A percentile compares a stretch with the other conserved stretches of the same genome.
phyloP scores from a whole-genome alignment of 2,888 invertebrate species.

The Lagria hirta region DNA sequence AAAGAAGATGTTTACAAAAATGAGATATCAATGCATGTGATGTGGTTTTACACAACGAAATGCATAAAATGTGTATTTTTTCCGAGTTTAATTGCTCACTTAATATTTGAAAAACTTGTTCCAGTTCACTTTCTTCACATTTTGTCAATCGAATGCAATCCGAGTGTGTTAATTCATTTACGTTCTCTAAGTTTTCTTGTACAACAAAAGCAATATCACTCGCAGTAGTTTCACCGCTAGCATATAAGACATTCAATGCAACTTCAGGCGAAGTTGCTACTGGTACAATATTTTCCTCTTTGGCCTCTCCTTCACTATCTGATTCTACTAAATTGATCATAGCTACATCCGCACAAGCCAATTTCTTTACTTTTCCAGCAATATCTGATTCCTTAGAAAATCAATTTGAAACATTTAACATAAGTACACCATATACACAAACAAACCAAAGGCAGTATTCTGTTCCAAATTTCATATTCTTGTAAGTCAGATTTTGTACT shows the following conservation, averaged over 20 bases:
- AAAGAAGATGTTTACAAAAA: constrained; percentile 9
- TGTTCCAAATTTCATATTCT: constrained; percentile 11
- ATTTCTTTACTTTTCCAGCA: too few relatives aligned
- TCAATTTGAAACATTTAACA: too few relatives aligned
- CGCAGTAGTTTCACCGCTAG: constrained; percentile 1
- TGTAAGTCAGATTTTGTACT: constrained; percentile 12
- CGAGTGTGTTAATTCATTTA: constrained; percentile 3
- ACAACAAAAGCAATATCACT: constrained; percentile 16
- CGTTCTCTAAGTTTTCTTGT: constrained; percentile 17
- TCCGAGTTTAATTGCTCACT: constrained; percentile 1
- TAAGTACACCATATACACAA: too few relatives aligned
- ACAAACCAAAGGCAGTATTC: constrained; percentile 13
- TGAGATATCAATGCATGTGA: constrained; percentile 1
- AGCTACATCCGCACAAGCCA: too few relatives aligned
- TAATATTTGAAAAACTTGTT: constrained; percentile 11
- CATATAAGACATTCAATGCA: too few relatives aligned
- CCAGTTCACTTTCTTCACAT: neutral
- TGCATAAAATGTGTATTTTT: constrained; percentile 12
- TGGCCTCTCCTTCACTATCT: constrained; percentile 5
- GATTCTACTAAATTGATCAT: constrained; percentile 4
- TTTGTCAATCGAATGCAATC: constrained; percentile 2
- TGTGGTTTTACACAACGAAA: neutral
- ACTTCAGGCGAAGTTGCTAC: neutral
- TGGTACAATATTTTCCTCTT: neutral
- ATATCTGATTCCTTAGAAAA: too few relatives aligned